phyloP scores from a whole-genome alignment of 2,888 invertebrate species.

The Rhamnusium bicolor region DNA sequence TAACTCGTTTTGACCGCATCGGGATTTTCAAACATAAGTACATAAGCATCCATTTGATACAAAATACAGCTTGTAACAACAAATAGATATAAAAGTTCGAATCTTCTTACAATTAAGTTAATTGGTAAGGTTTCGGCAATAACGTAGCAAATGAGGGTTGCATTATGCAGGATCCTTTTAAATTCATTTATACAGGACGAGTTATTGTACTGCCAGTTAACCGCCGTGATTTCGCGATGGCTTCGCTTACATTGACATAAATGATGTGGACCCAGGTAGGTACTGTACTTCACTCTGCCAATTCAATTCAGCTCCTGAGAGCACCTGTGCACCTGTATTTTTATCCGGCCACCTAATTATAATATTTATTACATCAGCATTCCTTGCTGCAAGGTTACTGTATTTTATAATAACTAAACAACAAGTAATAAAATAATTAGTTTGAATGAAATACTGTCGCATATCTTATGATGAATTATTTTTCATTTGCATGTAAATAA shows the following conservation, averaged over 20 bases:
- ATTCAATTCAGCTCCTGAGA: background rate
- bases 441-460: background rate
- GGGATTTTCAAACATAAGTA: background rate
- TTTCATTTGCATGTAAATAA: too few species aligned
- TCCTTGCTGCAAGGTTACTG: slow-evolving; percentile 1
- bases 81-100: background rate
- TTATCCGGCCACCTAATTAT: slow-evolving; percentile 26
- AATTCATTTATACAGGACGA: slow-evolving; percentile 28
- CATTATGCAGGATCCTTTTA: slow-evolving; percentile 10
- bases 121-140: slow-evolving; percentile 25
- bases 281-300: slow-evolving; percentile 40
- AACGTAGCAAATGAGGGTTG: background rate
- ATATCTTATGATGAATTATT: too few species aligned
- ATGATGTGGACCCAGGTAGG: slow-evolving; percentile 47
- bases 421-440: slow-evolving; percentile 20
- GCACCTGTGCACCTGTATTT: slow-evolving; percentile 34
- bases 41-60: too few species aligned
- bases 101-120: slow-evolving; percentile 5
- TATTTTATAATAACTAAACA: slow-evolving; percentile 8
- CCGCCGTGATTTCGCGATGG: slow-evolving; percentile 47
- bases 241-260: slow-evolving; percentile 44
- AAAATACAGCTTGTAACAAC: background rate
- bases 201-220: slow-evolving; percentile 52
- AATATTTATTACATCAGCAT: slow-evolving; percentile 34
- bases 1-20: too few species aligned